Conservation (phyloP, 1,140 invertebrate genomes). For the Dendroctonus valens region DNA sequence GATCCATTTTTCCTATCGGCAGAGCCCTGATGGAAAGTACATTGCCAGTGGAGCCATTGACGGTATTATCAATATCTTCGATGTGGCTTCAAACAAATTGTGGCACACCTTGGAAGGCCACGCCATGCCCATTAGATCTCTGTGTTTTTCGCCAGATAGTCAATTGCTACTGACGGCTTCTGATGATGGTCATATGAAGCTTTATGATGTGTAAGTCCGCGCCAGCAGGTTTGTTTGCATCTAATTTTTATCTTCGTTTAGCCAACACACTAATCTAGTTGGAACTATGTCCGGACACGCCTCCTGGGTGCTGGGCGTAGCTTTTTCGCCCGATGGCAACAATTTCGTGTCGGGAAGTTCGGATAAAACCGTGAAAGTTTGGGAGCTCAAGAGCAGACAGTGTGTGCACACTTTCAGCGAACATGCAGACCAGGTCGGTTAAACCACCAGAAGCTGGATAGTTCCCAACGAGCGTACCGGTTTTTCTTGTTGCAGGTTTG, state of each 20-base stretch:
- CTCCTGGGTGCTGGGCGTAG: conserved; percentile 94
- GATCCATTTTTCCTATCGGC: conserved; percentile 3
- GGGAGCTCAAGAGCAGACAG: conserved; percentile 84
- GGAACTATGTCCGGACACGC: conserved; percentile 92
- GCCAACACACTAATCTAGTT: conserved; percentile 87
- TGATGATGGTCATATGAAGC: conserved; percentile 96
- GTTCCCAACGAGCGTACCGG: not conserved
- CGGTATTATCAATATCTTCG: conserved; percentile 95
- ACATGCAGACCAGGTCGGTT: conserved; percentile 83
- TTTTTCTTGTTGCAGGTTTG: conserved; percentile 68
- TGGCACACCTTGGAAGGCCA: conserved; percentile 94
- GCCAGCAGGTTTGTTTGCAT: not conserved
- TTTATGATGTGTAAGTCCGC: conserved; percentile 87
- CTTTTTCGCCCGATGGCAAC: conserved; percentile 87
- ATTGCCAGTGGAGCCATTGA: conserved; percentile 93
- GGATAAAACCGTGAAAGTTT: conserved; percentile 93
- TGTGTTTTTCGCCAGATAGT: conserved; percentile 95
- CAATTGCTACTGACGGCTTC: conserved; percentile 92
- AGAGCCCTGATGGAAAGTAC: conserved; percentile 97
- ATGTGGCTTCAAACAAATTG: conserved; percentile 88
- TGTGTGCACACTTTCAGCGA: conserved; percentile 93
- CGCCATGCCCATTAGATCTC: conserved; percentile 92
- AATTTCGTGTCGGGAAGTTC: conserved; percentile 94
- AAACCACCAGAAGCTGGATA: not conserved
- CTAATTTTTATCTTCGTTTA: conserved; percentile 47